Conservation (phyloP, 92 coral and sea anemone species). For the Parazoanthus swiftii region DNA sequence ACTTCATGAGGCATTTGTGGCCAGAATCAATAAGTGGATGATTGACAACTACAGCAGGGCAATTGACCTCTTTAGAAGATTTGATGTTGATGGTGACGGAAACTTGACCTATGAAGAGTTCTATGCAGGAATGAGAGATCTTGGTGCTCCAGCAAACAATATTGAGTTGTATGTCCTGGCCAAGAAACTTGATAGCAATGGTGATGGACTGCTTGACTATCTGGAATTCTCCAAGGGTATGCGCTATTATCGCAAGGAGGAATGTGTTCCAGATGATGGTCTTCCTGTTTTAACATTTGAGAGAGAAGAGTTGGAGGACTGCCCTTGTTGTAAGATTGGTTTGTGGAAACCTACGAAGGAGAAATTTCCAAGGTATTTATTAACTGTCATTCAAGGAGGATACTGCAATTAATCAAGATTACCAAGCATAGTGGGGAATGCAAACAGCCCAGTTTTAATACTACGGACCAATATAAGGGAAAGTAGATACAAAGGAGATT, state of each 20-base stretch:
- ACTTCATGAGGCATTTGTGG: constrained; percentile 92
- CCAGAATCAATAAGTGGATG: constrained; percentile 99
- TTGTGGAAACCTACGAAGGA: constrained; percentile 85
- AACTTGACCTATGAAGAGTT: constrained; percentile 93
- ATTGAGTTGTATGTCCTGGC: constrained; percentile 93
- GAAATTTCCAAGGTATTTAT: constrained; percentile 78
- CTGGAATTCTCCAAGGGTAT: constrained; percentile 96
- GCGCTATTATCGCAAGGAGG: constrained; percentile 81
- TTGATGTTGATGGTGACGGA: constrained; percentile 98
- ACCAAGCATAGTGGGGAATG: background rate
- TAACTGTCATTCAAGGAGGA: background rate
- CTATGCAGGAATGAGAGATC: constrained; percentile 98
- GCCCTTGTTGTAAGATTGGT: constrained; percentile 97
- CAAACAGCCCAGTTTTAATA: too few relatives aligned
- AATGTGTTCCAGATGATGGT: constrained; percentile 78
- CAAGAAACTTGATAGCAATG: constrained; percentile 85
- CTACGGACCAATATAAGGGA: too few relatives aligned
- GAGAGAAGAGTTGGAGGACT: constrained; percentile 86
- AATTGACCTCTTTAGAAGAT: constrained; percentile 91
- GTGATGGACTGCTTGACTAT: constrained; percentile 85
- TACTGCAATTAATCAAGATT: background rate
- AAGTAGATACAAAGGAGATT: too few relatives aligned
- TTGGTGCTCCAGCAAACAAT: constrained; percentile 94
- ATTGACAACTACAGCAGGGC: constrained; percentile 90
- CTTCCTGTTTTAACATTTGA: constrained; percentile 84